Base-by-base conservation (phyloP, 2,113 vertebrate genomes). In the Macrotus californicus region DNA sequence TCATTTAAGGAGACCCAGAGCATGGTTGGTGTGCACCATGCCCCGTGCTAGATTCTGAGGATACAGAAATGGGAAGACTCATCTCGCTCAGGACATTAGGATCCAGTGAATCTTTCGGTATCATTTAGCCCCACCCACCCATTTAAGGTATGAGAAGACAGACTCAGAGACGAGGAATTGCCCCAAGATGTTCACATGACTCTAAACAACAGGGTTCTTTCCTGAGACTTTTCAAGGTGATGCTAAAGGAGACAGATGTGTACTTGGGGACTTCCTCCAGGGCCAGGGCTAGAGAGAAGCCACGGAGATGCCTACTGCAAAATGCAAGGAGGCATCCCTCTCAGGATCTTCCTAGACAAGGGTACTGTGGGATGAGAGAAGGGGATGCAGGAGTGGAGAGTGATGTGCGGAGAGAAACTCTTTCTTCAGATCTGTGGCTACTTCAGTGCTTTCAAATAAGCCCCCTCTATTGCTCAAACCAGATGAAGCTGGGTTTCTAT, bases 11-110 rank as follows among this genome's bases (percentile, higher is more conserved):
- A 72, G 16, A 22, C 2, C 19, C 6, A 3, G 41, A 41, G 36
- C 15, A 15, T n/a, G 5, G 11, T 6, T 1, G 54, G 54, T 56
- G 54, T 5, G 10, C 0, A 2, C 22, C 12, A 2, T 13, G 11
- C 3, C n/a, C 26, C n/a, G 6, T 5, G 24, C 3, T 26, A 13
- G 6, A 36, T 50, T 43, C 36, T 31, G 9, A 24, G 59, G n/a
- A 7, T 46, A 41, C 16, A 34, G 24, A 80, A 18, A 54, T 34
- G 19, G 59, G 18, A 56, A 43, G 59, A 61, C 18, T 48, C 5
- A 6, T 50, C 41, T 39, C 10, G 9, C 41, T 19, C 22, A n/a
- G 34, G 48, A 26, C 22, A 36, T 5, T 3, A 59, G 39, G 22
- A 52, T 31, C 66, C 7, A 12, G 9, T 7, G 69, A 84, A 24